Evolutionary conservation across 2,888 invertebrate genomes (phyloP), one percentile per base, ranked within the genome.

Genomic region (Notocelia uddmanniana): DNA sequence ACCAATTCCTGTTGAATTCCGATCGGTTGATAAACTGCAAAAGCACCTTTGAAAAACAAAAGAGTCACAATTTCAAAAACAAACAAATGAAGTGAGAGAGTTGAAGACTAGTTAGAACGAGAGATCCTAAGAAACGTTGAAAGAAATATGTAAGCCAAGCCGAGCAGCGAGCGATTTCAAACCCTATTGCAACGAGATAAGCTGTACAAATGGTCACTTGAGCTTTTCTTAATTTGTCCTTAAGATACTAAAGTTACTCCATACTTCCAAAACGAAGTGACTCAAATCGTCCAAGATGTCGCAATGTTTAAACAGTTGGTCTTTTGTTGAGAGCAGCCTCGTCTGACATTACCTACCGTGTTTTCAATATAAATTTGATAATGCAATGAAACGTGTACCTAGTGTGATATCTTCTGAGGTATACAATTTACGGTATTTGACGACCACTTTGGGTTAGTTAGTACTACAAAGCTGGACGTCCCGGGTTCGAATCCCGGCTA

Each of bases 291-390:
- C 52, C 54, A 59, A 68, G 62, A 59, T 57, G 66, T 34, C 45
- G 26, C 50, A 59, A 21, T 83, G 74, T 83, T 84, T 84, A 74
- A 70, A 69, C 84, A 84, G 75, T 76, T 84, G 84, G 21, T 0
- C 48, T 45, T 64, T 74, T 57, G 76, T 78, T 69, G 75, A 62
- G 66, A 41, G 60, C 81, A 79, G 79, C 81, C 78, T 81, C 79
- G 83, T 81, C 82, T 82, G 68, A 63, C 70, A 45, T 41, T 72
- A 63, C n/a, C 52, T 26, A n/a, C 37, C 18, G 10, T 13, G 37
- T 18, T 18, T 57, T 34, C 31, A 57, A 23, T 54, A 23, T 34
- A 10, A 34, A 11, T 31, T 57, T 57, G 31, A 57, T 57, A 34
- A 57, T 31, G 31, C n/a, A 18, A 13, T 34, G n/a, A 34, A 18